Evolutionary conservation across 92 coral and sea anemone genomes (phyloP), one percentile per base, ranked within the genome.

Genomic region (Palythoa caribaeorum): DNA sequence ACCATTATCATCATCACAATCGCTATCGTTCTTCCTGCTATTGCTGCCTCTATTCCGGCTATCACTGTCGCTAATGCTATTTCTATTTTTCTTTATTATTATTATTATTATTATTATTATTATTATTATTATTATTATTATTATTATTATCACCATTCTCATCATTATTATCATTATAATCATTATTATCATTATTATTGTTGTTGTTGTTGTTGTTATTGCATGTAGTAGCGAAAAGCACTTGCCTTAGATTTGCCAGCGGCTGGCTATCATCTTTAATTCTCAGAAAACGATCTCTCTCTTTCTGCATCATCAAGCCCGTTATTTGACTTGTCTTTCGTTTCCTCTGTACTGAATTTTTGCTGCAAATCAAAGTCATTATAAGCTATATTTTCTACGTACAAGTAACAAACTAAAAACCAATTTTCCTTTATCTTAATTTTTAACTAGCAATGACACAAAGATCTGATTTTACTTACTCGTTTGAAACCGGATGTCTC

Each of bases 401-500:
- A 65, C 28, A 65, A 70, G 28, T 47, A 10, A 35, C 10, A 13
- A 5, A 70, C 75, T 20, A 10, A 12, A 35, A 20, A 0, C 9
- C 47, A 38, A 3, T 28, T 9, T 10, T 69, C 11, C 4, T 0
- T 65, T 7, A 6, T 65, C 0, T 21, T 70, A 4, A 35, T 11
- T 20, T 12, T 13, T 19, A 77, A 35, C 14, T 9, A 52, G 5
- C 1, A 13, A 16, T 15, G 44, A 4, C 6, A 52, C 16, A 12
- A n/a, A 3, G 69, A 38, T 9, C 12, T 14, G 4, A 52, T 5
- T 9, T 2, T 39, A 65, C 86, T 81, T 81, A 81, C 86, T 28
- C 86, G 63, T 81, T 66, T 21, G 86, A 69, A 80, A 73, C 48
- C 28, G 86, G 86, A 48, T 81, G 86, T 28, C 86, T 66, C 60